Base-by-base conservation (phyloP, 1,140 invertebrate genomes). In the Drosophila virilis region DNA sequence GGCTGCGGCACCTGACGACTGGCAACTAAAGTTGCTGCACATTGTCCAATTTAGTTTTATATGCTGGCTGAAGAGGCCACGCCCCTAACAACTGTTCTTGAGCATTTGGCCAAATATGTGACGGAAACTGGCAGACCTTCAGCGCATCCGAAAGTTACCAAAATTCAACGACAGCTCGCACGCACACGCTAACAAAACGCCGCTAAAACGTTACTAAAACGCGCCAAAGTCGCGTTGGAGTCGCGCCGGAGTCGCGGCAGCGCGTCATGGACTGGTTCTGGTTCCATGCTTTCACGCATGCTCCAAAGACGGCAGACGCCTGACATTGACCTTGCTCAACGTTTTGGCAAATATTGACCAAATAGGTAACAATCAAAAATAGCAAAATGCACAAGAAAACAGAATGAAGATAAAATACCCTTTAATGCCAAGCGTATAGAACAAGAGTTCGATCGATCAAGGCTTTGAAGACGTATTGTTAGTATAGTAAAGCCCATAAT, bases 311-410 rank as follows among this genome's bases (percentile, higher is more conserved):
- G 37, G 62, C 46, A 28, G 51, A 59, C 55, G 70, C 55, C 60
- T 72, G 82, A 80, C 81, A 85, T 85, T 85, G 81, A 85, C 81
- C 81, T 85, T 85, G 77, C 64, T 61, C 73, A 54, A 70, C 58
- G 45, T 55, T 71, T 86, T 46, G 69, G 76, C 85, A 80, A 84
- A 88, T 74, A 55, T 61, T 60, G 22, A 8, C 13, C n/a, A 51
- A 45, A 58, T 50, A 7, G n/a, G 22, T 37, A 42, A 17, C 10
- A 42, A 42, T 37, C 7, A 52, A 35, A 40, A 42, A 22, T 9
- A 46, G 7, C 3, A 1, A 10, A 57, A 80, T 71, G 17, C 58
- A 62, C 1, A 33, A 48, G 5, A 9, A 54, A 48, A 2, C 9
- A 12, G 15, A 13, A 28, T 17, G 13, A 28, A 8, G 9, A 5